Conservation (phyloP, 2,113 vertebrate species). For the Sialia sialis region DNA sequence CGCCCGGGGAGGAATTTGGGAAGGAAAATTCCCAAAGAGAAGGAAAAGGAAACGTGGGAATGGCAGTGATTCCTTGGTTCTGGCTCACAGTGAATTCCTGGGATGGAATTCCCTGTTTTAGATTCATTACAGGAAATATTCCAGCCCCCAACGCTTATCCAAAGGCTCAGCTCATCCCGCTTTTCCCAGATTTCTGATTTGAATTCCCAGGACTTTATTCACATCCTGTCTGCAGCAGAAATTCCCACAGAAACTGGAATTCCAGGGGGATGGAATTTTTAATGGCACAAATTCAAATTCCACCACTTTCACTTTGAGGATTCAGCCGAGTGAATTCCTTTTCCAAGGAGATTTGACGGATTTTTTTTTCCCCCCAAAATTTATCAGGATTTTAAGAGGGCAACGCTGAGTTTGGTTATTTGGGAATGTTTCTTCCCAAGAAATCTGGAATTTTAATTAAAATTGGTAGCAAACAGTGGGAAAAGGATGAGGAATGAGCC, state of each 20-base stretch:
- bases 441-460: neutral
- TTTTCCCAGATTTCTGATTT: neutral
- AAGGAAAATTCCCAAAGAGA: neutral
- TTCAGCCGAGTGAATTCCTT: neutral
- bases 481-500: neutral
- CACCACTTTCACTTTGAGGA: neutral
- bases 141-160: neutral
- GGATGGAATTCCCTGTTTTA: neutral
- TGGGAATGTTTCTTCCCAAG: neutral
- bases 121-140: accelerated
- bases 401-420: accelerated
- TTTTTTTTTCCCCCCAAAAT: neutral
- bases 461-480: accelerated
- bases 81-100: neutral
- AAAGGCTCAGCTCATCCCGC: neutral
- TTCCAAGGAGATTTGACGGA: neutral
- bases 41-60: accelerated
- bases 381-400: neutral
- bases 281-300: accelerated
- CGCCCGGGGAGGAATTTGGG: neutral
- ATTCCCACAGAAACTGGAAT: neutral
- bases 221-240: accelerated
- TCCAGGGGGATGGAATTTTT: neutral
- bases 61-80: neutral
- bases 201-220: neutral